phyloP scores from a whole-genome alignment of 1,140 invertebrate species.

The Sitodiplosis mosellana region DNA sequence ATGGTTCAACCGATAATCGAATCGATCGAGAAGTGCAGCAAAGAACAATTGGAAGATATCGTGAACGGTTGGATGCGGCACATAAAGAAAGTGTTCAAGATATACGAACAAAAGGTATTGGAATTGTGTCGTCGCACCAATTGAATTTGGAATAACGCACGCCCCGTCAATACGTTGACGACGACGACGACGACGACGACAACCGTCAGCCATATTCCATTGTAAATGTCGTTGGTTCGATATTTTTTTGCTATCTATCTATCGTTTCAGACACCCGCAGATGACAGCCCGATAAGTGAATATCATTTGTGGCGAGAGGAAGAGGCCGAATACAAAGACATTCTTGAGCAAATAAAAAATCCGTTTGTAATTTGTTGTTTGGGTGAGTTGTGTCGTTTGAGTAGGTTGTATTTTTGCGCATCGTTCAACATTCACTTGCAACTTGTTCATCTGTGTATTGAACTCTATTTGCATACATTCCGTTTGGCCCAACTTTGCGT shows the following conservation, averaged over 20 bases:
- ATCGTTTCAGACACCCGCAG: slow-evolving; percentile 27
- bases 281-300: slow-evolving; percentile 58
- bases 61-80: slow-evolving; percentile 43
- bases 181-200: too few species aligned
- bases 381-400: too few species aligned
- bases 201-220: too few species aligned
- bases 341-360: slow-evolving; percentile 64
- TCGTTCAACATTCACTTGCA: slow-evolving; percentile 3
- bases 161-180: too few species aligned
- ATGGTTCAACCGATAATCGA: slow-evolving; percentile 26
- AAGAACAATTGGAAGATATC: slow-evolving; percentile 38
- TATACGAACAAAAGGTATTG: slow-evolving; percentile 34
- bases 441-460: slow-evolving; percentile 4
- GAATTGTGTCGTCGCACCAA: neutral
- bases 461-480: neutral
- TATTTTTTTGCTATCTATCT: slow-evolving; percentile 3
- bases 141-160: too few species aligned
- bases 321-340: slow-evolving; percentile 49
- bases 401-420: slow-evolving; percentile 9
- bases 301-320: slow-evolving; percentile 67
- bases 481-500: slow-evolving; percentile 2
- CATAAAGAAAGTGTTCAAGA: slow-evolving; percentile 34
- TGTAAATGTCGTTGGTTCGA: too few species aligned
- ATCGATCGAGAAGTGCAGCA: slow-evolving; percentile 28
- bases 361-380: slow-evolving; percentile 31